Conservation (phyloP, 2,888 invertebrate species). For the Caenorhabditis plicata region DNA sequence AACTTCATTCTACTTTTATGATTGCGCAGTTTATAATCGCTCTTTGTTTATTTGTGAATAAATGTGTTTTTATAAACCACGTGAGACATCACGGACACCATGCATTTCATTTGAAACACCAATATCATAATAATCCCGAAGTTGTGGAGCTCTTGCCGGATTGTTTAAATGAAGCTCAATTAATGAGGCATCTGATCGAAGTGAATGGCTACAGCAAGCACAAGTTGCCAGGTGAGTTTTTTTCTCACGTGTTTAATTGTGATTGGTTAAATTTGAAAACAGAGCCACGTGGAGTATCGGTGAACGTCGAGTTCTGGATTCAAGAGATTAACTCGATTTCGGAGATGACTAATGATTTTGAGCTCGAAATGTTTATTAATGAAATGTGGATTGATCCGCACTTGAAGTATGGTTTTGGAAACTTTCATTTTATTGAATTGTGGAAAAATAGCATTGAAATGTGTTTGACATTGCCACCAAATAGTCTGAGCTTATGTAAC, state of each 20-base stretch:
- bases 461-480: too few relatives aligned
- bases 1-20: constrained; percentile 11
- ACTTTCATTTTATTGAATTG: background rate
- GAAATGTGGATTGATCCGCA: constrained; percentile 53
- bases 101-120: background rate
- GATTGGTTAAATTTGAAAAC: background rate
- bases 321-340: constrained; percentile 52
- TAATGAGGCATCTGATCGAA: constrained; percentile 22
- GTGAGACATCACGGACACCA: background rate
- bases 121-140: background rate
- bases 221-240: constrained; percentile 35
- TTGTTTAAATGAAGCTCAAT: constrained; percentile 36
- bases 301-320: constrained; percentile 51
- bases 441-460: too few relatives aligned
- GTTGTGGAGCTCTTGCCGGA: constrained; percentile 9
- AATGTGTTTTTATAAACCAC: too few relatives aligned
- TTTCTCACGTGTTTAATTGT: too few relatives aligned
- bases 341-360: constrained; percentile 55
- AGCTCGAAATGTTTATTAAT: constrained; percentile 53
- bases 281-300: constrained; percentile 44
- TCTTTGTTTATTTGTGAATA: background rate
- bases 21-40: constrained; percentile 6
- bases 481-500: too few relatives aligned
- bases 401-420: constrained; percentile 11
- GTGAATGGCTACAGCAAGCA: constrained; percentile 34